phyloP scores from a whole-genome alignment of 2,888 invertebrate genomes.

The Galerucella nymphaeae region DNA sequence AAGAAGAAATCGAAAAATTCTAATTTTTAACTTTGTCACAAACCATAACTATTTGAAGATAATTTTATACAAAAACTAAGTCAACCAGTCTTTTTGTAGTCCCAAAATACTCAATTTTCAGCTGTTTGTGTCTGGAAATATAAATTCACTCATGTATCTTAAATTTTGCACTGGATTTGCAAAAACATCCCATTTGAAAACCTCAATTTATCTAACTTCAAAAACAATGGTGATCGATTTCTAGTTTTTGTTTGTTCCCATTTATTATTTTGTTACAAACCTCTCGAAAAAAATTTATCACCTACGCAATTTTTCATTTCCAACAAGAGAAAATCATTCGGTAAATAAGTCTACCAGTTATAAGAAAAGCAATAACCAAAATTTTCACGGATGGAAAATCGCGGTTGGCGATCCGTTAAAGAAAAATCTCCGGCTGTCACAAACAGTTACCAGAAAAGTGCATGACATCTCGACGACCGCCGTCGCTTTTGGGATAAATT shows the following conservation, averaged over 20 bases:
- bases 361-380: conserved; percentile 27
- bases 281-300: neutral
- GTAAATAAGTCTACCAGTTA: neutral
- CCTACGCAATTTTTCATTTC: neutral
- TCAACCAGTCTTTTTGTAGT: too few species aligned
- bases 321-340: conserved; percentile 1
- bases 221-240: conserved; percentile 9
- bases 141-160: too few species aligned
- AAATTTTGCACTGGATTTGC: too few species aligned
- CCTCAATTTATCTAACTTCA: neutral
- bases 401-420: conserved; percentile 47
- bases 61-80: too few species aligned
- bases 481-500: conserved; percentile 24
- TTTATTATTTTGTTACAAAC: neutral
- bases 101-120: too few species aligned
- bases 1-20: too few species aligned
- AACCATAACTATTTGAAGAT: too few species aligned
- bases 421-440: conserved; percentile 52
- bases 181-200: too few species aligned
- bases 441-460: conserved; percentile 45
- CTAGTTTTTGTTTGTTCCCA: neutral
- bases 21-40: too few species aligned
- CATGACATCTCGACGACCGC: conserved; percentile 41
- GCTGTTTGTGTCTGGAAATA: too few species aligned
- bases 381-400: conserved; percentile 40